phyloP scores from a whole-genome alignment of 2,888 invertebrate genomes.

The Oscheius myriophilus region DNA sequence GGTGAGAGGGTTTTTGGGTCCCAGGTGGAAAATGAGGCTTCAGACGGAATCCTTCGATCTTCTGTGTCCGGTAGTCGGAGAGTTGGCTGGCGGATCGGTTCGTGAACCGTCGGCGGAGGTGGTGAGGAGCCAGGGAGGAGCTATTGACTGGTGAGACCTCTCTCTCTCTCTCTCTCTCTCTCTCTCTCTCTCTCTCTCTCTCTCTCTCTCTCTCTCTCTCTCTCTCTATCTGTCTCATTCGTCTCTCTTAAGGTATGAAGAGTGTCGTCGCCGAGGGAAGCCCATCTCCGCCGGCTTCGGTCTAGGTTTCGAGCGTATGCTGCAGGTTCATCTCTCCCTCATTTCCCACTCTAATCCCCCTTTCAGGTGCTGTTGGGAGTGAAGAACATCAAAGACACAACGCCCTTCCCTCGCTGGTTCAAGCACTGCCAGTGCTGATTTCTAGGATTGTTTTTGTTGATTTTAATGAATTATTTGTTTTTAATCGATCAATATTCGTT shows the following conservation, averaged over 20 bases:
- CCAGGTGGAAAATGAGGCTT: too few relatives aligned
- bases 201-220: not conserved
- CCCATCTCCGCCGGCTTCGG: slow-evolving; percentile 94
- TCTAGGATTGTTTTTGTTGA: not conserved
- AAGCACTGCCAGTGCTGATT: slow-evolving; percentile 67
- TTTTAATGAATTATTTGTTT: not conserved
- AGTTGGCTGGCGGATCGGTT: slow-evolving; percentile 92
- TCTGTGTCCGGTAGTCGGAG: slow-evolving; percentile 87
- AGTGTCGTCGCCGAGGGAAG: slow-evolving; percentile 82
- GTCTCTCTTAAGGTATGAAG: slow-evolving; percentile 60
- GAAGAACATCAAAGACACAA: slow-evolving; percentile 89
- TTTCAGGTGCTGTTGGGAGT: slow-evolving; percentile 78
- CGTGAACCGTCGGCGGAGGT: slow-evolving; percentile 83
- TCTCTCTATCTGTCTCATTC: too few relatives aligned
- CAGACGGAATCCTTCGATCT: slow-evolving; percentile 81
- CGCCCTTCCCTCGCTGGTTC: slow-evolving; percentile 93
- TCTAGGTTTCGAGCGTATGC: slow-evolving; percentile 89
- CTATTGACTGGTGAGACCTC: slow-evolving; percentile 28
- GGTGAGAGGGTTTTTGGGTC: not conserved
- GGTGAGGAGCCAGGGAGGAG: slow-evolving; percentile 71
- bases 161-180: not conserved
- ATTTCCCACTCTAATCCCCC: not conserved
- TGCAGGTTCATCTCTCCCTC: slow-evolving; percentile 72
- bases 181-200: not conserved
- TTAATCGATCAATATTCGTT: not conserved